A percentile compares a stretch with the other conserved stretches of the same genome.
These are phyloP conservation scores for Brachypteracias leptosomus DNA, from an alignment of 2,113 vertebrate species.

Conservation along the genomic window DNA sequence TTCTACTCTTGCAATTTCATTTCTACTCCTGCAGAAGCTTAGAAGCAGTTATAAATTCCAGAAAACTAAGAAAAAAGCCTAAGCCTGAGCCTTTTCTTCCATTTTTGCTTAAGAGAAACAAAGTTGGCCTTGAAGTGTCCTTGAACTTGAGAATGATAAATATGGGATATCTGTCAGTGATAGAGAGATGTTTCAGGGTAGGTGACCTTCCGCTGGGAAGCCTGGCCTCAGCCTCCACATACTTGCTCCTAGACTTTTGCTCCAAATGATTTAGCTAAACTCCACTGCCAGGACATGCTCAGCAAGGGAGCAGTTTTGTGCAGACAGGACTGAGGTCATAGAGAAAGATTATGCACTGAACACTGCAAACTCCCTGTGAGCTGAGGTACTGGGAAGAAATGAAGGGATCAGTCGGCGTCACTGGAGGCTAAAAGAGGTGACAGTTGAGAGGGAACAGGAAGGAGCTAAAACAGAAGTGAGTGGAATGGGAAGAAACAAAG, in stretches of 20 bases:
- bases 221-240: background rate
- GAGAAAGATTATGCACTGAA: background rate
- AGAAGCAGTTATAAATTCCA: background rate
- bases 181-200: background rate
- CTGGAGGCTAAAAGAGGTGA: background rate
- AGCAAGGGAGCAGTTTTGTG: background rate
- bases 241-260: background rate
- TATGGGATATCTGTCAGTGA: background rate
- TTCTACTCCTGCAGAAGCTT: background rate
- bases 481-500: background rate
- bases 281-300: accelerated
- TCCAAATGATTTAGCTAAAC: background rate
- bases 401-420: background rate
- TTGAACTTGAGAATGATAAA: background rate
- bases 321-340: background rate
- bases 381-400: background rate
- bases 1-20: background rate
- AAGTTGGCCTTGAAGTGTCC: background rate
- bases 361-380: background rate
- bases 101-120: background rate
- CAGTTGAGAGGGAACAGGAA: background rate
- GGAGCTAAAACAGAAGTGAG: background rate
- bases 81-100: background rate
- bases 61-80: background rate
- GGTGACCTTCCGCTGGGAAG: background rate